Evolutionary conservation across 2,797 vertebrate species (phyloP), one percentile per base, ranked within the genome.

Genomic region (Sphenopsis melanotis): DNA sequence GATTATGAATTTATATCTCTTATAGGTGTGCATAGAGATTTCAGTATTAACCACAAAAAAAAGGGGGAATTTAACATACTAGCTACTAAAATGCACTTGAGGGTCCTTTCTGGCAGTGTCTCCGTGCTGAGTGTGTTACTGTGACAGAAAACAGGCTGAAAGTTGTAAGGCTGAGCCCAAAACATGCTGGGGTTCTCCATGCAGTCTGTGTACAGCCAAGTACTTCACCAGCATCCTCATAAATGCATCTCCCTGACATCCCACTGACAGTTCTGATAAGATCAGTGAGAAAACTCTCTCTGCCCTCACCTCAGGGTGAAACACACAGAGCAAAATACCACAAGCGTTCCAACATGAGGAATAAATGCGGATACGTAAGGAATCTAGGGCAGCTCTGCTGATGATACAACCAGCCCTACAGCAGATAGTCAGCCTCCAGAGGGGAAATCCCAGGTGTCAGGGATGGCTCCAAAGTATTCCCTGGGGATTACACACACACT

Each of bases 381-480:
- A 77, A 91, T 32, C 44, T 19, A 39, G 71, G 76, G 76, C 87
- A 84, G 83, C 83, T 60, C 81, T 61, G 76, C 29, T 21, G 50
- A 30, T 4, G 30, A 32, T 20, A 44, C 44, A 76, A 49, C 21
- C 27, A 74, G 57, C 77, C 87, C 74, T 82, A 75, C 55, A 63
- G 92, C 70, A 75, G 55, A 36, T 1, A 42, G 37, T 12, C 79
- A 27, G 72, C 55, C 64, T 92, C 71, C 53, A 66, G 52, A 87
- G 68, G 79, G 82, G 82, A 92, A 83, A 85, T 64, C 94, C 95
- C 89, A 66, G 56, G 61, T 56, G 87, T 81, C 44, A 64, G 57
- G 44, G 68, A 42, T 49, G 84, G 61, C 49, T 71, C 53, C 30
- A 2, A 19, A 68, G 74, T 57, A 30, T 87, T 92, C 84, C 75